Base-by-base conservation (phyloP, 2,113 vertebrate genomes). In the Illadopsis cleaveri region DNA sequence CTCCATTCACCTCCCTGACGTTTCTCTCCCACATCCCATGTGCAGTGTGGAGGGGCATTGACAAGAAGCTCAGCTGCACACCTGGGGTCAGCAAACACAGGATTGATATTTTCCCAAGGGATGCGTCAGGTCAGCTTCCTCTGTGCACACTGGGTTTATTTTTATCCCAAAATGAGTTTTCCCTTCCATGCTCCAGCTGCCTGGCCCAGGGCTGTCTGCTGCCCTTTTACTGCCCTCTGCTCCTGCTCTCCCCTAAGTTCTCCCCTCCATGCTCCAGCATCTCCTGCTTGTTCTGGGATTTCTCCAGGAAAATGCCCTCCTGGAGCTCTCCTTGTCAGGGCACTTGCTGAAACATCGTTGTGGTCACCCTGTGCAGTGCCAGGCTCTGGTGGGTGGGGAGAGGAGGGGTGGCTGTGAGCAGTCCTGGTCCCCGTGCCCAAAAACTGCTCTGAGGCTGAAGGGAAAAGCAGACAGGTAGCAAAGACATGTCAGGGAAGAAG, bases 331-430 rank as follows among this genome's bases (percentile, higher is more conserved):
- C 48, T 51, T 85, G 56, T 7, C 51, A 40, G 38, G 51, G 7
- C n/a, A 25, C 33, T 31, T 48, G 48, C 19, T 45, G 69, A 71
- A 71, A 33, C 69, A 64, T 50, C 5, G 1, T 3, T 73, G 16
- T 3, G 18, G 33, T 22, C 0, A 0, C 9, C 10, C 31, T 1
- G 7, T 10, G 47, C 30, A 47, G 48, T 8, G 30, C 61, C 51
- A 47, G 65, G 51, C 28, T 66, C 48, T 38, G 50, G n/a, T 2
- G 5, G 1, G 3, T 30, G 47, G 51, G 15, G 10, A 51, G 65
- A 69, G 48, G 53, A 42, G 70, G 16, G 35, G 5, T 30, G 53
- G 16, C 86, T 44, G 8, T 0, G 15, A 40, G 8, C 31, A 37
- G 21, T 15, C 33, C 73, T 28, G 14, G 16, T 31, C 40, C 20